A percentile compares a stretch with the other conserved stretches of the same genome.
phyloP scores from a whole-genome alignment of 2,113 vertebrate species.

The Oncorhynchus kisutch region DNA sequence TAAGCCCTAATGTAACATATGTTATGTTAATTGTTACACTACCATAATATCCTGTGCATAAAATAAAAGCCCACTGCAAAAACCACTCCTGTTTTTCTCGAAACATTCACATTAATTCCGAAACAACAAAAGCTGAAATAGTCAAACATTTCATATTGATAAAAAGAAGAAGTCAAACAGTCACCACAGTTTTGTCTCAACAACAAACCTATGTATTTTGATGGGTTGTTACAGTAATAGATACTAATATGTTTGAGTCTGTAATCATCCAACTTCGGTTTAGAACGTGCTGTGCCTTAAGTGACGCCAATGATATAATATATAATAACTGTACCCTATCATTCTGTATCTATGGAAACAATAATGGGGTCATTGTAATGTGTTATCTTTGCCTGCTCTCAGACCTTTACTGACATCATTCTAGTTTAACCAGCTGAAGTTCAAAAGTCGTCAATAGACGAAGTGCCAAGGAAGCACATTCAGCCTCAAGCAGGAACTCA shows the following conservation, averaged over 20 bases:
- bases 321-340: too few relatives aligned
- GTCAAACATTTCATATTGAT: background rate
- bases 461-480: constrained; percentile 24
- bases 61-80: background rate
- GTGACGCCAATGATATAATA: too few relatives aligned
- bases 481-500: constrained; percentile 24
- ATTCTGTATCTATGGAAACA: constrained; percentile 59
- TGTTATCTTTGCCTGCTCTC: constrained; percentile 38
- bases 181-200: background rate
- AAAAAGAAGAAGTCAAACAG: background rate
- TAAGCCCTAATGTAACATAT: too few relatives aligned
- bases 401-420: constrained; percentile 63
- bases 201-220: too few relatives aligned
- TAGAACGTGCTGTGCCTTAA: too few relatives aligned
- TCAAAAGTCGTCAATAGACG: constrained; percentile 23
- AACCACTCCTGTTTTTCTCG: background rate
- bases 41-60: too few relatives aligned
- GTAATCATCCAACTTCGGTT: too few relatives aligned
- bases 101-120: background rate
- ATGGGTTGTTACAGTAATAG: too few relatives aligned
- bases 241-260: too few relatives aligned
- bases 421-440: constrained; percentile 47
- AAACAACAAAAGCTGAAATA: background rate
- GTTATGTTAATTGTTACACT: too few relatives aligned
- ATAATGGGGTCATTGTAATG: constrained; percentile 57